A percentile compares a stretch with the other conserved stretches of the same genome.
phyloP scores from a whole-genome alignment of 2,113 vertebrate species.

The Phyllostomus discolor region DNA sequence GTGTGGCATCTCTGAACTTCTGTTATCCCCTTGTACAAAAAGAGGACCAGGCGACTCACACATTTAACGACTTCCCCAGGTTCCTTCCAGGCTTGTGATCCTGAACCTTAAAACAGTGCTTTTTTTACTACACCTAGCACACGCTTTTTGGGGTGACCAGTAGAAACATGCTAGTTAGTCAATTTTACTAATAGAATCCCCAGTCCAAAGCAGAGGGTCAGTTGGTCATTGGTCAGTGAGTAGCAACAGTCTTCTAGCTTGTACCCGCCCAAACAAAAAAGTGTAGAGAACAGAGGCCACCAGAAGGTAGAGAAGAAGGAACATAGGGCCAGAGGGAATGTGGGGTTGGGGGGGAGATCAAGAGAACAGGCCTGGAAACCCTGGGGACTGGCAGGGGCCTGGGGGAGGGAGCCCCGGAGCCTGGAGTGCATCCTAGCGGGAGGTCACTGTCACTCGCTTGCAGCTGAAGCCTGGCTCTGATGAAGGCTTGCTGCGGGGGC shows the following conservation, averaged over 20 bases:
- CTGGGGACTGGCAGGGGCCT: background rate
- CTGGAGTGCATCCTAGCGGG: background rate
- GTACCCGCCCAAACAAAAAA: accelerated
- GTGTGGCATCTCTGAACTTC: background rate
- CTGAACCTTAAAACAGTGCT: background rate
- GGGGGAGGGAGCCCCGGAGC: background rate
- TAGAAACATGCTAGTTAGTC: background rate
- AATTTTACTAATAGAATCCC: background rate
- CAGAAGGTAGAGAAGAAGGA: background rate
- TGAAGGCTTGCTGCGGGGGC: background rate
- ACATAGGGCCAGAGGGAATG: background rate
- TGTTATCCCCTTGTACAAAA: background rate
- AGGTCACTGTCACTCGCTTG: background rate
- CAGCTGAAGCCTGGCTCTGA: background rate
- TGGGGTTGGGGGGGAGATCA: background rate
- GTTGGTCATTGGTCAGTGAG: background rate
- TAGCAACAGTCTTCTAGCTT: background rate
- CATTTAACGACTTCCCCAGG: background rate
- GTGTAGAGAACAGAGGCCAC: background rate
- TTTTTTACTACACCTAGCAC: background rate
- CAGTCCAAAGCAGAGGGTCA: background rate
- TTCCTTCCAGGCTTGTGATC: background rate
- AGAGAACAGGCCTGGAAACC: background rate
- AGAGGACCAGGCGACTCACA: background rate
- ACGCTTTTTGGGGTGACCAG: background rate